Percentiles rank a stretch among this genome's conserved stretches.
These are phyloP conservation scores for Nasonia longicornis DNA, from an alignment of 1,140 invertebrate species.

Conservation along the genomic window DNA sequence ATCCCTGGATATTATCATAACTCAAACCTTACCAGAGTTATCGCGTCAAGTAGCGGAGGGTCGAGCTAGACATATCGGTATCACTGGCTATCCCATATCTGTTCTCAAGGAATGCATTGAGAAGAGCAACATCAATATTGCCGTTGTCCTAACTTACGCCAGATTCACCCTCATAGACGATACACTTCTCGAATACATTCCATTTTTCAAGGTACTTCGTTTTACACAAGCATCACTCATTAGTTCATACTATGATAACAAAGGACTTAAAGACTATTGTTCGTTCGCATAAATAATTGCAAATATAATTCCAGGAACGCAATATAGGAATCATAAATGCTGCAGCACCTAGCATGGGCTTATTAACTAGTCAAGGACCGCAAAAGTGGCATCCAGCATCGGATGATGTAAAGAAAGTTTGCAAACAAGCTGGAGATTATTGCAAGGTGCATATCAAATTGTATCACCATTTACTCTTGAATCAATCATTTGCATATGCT, in stretches of 20 bases:
- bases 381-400: slow-evolving; percentile 87
- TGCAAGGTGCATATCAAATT: slow-evolving; percentile 73
- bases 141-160: slow-evolving; percentile 83
- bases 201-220: slow-evolving; percentile 78
- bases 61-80: slow-evolving; percentile 86
- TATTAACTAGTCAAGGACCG: slow-evolving; percentile 82
- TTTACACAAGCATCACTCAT: too few species aligned
- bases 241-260: not conserved
- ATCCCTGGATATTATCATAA: slow-evolving; percentile 81
- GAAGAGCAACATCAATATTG: slow-evolving; percentile 76
- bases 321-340: slow-evolving; percentile 87
- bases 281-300: not conserved
- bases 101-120: slow-evolving; percentile 81
- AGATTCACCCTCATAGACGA: slow-evolving; percentile 85
- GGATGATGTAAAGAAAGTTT: slow-evolving; percentile 76
- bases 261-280: not conserved
- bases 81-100: slow-evolving; percentile 89
- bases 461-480: not conserved
- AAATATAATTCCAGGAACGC: slow-evolving; percentile 70
- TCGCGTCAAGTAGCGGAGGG: slow-evolving; percentile 79
- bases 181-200: slow-evolving; percentile 78
- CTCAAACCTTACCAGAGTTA: slow-evolving; percentile 88
- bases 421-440: slow-evolving; percentile 72
- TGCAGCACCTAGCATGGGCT: slow-evolving; percentile 82
- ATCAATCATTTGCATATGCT: not conserved